phyloP scores from a whole-genome alignment of 2,113 vertebrate genomes.

The Rhineura floridana region DNA sequence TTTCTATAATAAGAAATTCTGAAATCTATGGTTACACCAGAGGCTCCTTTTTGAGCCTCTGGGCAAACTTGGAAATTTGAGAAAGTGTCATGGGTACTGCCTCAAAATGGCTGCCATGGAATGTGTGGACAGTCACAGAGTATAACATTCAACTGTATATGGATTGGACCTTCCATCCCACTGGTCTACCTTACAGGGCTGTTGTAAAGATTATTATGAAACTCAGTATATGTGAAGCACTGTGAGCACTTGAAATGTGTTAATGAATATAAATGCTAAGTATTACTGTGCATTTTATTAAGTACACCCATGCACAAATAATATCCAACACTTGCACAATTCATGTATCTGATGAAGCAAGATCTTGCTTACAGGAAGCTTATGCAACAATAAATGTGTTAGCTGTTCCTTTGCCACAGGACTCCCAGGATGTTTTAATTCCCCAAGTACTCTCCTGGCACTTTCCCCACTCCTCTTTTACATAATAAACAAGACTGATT shows the following conservation, averaged over 20 bases:
- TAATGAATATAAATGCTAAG: background rate
- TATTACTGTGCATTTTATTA: background rate
- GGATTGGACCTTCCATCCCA: background rate
- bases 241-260: background rate
- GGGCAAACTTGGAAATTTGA: too few relatives aligned
- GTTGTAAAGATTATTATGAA: background rate
- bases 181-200: background rate
- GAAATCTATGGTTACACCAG: too few relatives aligned
- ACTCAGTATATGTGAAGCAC: background rate
- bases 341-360: background rate
- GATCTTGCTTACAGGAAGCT: background rate
- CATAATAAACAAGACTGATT: background rate
- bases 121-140: background rate
- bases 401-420: background rate
- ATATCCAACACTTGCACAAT: background rate
- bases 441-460: background rate
- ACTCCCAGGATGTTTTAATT: background rate
- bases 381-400: background rate
- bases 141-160: background rate
- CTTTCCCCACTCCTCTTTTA: background rate
- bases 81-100: background rate
- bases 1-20: background rate
- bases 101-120: background rate
- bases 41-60: too few relatives aligned
- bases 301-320: background rate